Percentiles rank a stretch among this genome's conserved stretches.
phyloP scores from a whole-genome alignment of 2,888 invertebrate species.

The Mayetiola destructor region DNA sequence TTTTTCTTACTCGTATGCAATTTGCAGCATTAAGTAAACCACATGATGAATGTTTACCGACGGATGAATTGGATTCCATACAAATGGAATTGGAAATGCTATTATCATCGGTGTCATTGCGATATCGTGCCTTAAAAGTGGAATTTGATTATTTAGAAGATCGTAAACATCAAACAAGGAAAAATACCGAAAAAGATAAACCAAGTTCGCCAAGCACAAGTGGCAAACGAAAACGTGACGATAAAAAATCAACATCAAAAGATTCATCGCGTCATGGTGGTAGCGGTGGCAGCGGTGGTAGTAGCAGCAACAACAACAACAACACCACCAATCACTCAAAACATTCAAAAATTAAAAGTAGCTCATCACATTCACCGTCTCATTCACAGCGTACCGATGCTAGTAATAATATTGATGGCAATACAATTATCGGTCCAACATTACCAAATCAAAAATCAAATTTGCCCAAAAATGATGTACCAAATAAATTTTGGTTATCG shows the following conservation, averaged over 20 bases:
- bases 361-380: constrained; percentile 35
- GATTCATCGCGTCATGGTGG: constrained; percentile 35
- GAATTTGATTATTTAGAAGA: constrained; percentile 54
- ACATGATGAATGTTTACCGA: constrained; percentile 60
- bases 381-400: constrained; percentile 36
- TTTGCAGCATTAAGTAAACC: constrained; percentile 44
- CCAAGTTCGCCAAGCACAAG: constrained; percentile 25
- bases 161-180: constrained; percentile 35
- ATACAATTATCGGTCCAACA: constrained; percentile 33
- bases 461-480: constrained; percentile 77
- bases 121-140: constrained; percentile 61
- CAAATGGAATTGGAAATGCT: constrained; percentile 79
- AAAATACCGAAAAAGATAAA: constrained; percentile 18
- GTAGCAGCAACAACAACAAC: too few relatives aligned
- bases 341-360: constrained; percentile 42
- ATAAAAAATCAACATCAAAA: constrained; percentile 40
- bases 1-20: neutral
- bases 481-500: constrained; percentile 89
- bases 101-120: constrained; percentile 65
- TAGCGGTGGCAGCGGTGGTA: too few relatives aligned
- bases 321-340: constrained; percentile 42
- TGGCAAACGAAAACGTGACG: constrained; percentile 29
- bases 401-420: constrained; percentile 28
- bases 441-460: constrained; percentile 51
- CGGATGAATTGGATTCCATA: constrained; percentile 77